Percentiles rank a stretch among this genome's conserved stretches.
phyloP scores from a whole-genome alignment of 2,797 vertebrate genomes.

The Clarias platycephalus region DNA sequence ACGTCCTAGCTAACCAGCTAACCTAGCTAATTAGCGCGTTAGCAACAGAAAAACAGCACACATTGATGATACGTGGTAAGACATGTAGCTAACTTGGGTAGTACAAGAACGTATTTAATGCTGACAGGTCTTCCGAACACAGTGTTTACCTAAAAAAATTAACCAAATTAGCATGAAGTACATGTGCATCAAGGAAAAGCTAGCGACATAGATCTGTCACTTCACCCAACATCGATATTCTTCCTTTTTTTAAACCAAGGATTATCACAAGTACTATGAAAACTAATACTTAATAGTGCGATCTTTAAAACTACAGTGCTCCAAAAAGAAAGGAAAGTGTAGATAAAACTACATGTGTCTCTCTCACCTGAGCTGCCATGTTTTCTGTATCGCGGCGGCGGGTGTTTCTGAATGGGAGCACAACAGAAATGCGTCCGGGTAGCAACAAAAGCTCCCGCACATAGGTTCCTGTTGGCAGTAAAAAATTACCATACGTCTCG shows the following conservation, averaged over 20 bases:
- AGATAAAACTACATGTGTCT: not conserved
- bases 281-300: not conserved
- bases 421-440: constrained; percentile 47
- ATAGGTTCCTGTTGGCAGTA: constrained; percentile 2
- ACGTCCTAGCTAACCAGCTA: not conserved
- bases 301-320: not conserved
- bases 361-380: constrained; percentile 61
- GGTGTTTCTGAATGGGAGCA: constrained; percentile 46
- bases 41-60: not conserved
- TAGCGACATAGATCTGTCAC: not conserved
- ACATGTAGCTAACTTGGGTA: not conserved
- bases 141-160: not conserved
- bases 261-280: not conserved
- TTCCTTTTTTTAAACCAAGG: not conserved
- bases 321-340: not conserved
- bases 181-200: constrained; percentile 23
- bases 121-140: not conserved
- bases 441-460: not conserved
- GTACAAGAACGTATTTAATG: not conserved
- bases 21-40: not conserved
- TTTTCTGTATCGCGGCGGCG: constrained; percentile 42
- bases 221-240: not conserved
- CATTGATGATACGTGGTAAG: not conserved
- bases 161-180: not conserved
- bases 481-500: not conserved